phyloP scores from a whole-genome alignment of 2,797 vertebrate species.

The Acipenser ruthenus region DNA sequence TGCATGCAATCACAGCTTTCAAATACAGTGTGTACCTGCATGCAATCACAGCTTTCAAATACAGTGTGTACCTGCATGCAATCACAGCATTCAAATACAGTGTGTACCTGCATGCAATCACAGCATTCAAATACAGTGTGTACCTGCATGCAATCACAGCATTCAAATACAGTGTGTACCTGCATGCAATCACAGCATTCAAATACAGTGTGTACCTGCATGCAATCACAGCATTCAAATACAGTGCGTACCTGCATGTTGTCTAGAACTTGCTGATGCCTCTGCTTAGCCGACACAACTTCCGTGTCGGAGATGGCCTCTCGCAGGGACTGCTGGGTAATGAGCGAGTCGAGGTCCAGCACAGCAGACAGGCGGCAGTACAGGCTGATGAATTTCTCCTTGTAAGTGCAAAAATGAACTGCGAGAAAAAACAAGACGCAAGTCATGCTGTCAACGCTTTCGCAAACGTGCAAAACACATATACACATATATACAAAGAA shows the following conservation, averaged over 20 bases:
- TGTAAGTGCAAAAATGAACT: slow-evolving; percentile 95
- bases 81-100: no score
- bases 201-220: no score
- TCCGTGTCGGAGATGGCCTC: slow-evolving; percentile 91
- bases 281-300: slow-evolving; percentile 80
- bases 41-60: no score
- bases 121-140: no score
- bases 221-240: slow-evolving; percentile 23
- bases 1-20: no score
- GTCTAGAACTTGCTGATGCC: slow-evolving; percentile 85
- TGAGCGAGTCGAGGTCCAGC: slow-evolving; percentile 86
- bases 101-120: no score
- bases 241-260: slow-evolving; percentile 81
- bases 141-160: no score
- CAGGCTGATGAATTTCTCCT: slow-evolving; percentile 89
- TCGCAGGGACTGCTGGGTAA: slow-evolving; percentile 89
- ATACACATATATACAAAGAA: no score
- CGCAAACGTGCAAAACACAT: slow-evolving; percentile 9
- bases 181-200: no score
- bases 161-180: no score
- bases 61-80: no score
- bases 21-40: no score
- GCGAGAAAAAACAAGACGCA: slow-evolving; percentile 53
- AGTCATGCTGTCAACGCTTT: slow-evolving; percentile 6
- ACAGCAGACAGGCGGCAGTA: slow-evolving; percentile 94